Base-by-base conservation (phyloP, 2,797 vertebrate species). In the Calcarius lapponicus region DNA sequence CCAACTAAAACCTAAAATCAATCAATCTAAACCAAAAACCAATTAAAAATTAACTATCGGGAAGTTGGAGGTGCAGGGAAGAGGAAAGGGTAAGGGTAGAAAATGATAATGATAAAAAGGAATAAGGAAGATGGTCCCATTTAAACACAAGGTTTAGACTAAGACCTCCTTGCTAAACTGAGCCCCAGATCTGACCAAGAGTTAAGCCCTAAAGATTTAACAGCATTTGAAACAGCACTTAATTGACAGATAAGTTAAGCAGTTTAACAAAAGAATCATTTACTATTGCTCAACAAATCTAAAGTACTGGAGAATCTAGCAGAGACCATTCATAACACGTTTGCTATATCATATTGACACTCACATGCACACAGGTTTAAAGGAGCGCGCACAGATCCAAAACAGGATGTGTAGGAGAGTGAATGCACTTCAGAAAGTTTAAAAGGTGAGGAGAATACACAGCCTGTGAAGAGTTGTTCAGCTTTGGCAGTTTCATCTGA, bases 341-440 rank as follows among this genome's bases (percentile, higher is more conserved):
- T 45, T 51, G 53, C 11, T 58, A 7, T 13, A 36, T 31, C 14
- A 18, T 58, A 43, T 8, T 28, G 14, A 26, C 22, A 32, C 12
- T 32, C 4, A 8, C 42, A 48, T 0, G 2, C 14, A 28, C 26
- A 28, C 3, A 22, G 26, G 43, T 32, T 51, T 51, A 19, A 36
- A 74, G 38, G 17, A 58, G 17, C 45, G 32, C 10, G 19, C 7
- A 22, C 29, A 65, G 9, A 72, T 24, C 26, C 26, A 60, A 82
- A 90, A 1, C 9, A 34, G 7, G 32, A 36, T 72, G 12, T 20
- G 17, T 13, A 64, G 25, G 7, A 64, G 17, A 70, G 7, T 36
- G 51, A 53, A 56, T 42, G 16, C 5, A 64, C 16, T 72, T 51
- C 17, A 22, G 29, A 48, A 10, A 3, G 53, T 72, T 70, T 50